Base-by-base conservation (phyloP, 2,888 invertebrate genomes). In the Villa cingulata region DNA sequence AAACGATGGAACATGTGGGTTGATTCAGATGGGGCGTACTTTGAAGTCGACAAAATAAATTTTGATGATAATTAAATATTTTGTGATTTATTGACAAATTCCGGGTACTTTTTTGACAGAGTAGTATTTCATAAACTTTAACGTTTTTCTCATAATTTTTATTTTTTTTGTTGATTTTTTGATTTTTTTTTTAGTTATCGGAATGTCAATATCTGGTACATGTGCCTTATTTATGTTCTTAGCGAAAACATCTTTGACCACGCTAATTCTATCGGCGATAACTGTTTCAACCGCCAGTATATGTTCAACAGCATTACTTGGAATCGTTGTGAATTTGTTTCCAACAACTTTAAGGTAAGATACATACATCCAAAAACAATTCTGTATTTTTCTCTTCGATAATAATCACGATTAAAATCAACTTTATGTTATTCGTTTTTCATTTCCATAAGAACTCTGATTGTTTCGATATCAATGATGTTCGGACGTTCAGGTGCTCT, bases 391-490 rank as follows among this genome's bases (percentile, higher is more conserved):
- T 81, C 81, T 1, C 81, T 42, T 29, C 15, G 16, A 23, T 44
- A n/a, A n/a, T n/a, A n/a, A n/a, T 6, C 29, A 9, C 6, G 40
- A 32, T 10, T 46, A 34, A 40, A 34, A 27, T 17, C 16, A 42
- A n/a, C n/a, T 41, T 29, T 36, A 2, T 9, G 27, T 17, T 36
- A 36, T 20, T 5, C 5, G 20, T 20, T 44, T 20, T 16, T 19
- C 27, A 41, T 44, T 27, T 16, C 32, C 47, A 42, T 49, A 50
- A 83, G 84, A 61, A 83, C 84, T 2, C 79, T 83, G 77, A 78
- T 83, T 0, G 74, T 86, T 55, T 77, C 83, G 0, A 70, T 78
- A 5, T 77, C 79, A 34, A 74, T 85, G 72, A 83, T 84, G 81
- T 71, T 72, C 43, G 85, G 83, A 2, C 72, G 85, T 37, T 57